phyloP scores from a whole-genome alignment of 23 tunicate genomes.

The Styela plicata region DNA sequence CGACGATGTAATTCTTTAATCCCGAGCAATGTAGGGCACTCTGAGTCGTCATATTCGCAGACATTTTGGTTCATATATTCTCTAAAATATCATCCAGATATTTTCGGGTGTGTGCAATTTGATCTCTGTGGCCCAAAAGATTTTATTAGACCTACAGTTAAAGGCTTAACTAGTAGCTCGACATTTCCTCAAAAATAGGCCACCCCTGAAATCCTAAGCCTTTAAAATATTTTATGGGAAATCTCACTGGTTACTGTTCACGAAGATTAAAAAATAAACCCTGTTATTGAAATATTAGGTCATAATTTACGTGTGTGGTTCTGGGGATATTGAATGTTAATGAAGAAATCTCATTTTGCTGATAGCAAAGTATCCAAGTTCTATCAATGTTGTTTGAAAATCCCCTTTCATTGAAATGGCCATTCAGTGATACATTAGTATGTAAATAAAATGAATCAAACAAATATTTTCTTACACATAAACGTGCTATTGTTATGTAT shows the following conservation, averaged over 20 bases:
- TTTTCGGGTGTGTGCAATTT: neutral
- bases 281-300: neutral
- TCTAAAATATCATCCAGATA: neutral
- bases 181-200: neutral
- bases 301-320: neutral
- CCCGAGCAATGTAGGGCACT: neutral
- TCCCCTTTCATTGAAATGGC: no score
- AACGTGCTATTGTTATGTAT: no score
- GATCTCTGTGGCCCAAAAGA: neutral
- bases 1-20: neutral
- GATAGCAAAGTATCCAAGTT: no score
- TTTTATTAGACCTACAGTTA: neutral
- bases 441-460: no score
- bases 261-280: neutral
- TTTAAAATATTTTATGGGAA: neutral
- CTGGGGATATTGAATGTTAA: no score
- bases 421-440: no score
- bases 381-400: no score
- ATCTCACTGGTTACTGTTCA: neutral
- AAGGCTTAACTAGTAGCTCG: neutral
- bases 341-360: no score
- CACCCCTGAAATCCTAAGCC: neutral
- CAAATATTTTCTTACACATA: no score
- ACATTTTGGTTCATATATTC: neutral
- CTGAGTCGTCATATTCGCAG: neutral